Evolutionary conservation across 2,888 invertebrate species (phyloP).

Genomic region (Holacanthella duospinosa): DNA sequence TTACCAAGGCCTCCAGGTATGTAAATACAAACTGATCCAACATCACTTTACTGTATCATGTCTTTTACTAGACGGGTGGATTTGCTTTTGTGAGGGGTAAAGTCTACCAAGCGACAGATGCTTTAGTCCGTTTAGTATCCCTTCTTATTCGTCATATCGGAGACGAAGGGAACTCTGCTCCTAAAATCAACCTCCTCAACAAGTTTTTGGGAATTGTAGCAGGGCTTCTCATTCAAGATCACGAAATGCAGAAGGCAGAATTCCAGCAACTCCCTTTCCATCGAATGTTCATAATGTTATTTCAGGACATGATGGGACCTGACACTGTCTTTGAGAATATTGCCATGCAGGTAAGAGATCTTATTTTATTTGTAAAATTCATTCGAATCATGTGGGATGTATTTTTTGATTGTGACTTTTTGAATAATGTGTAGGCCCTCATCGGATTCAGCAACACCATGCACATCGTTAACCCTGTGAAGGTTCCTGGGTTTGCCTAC

Average conservation of each 20-base stretch:
- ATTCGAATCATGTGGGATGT: no score
- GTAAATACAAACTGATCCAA: not conserved
- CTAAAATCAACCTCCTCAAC: conserved; percentile 91
- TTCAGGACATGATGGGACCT: conserved; percentile 87
- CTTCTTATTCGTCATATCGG: conserved; percentile 90
- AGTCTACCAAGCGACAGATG: conserved; percentile 90
- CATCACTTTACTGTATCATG: no score
- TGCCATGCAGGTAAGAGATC: conserved; percentile 73
- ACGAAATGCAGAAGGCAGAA: conserved; percentile 75
- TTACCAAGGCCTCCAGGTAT: conserved; percentile 35
- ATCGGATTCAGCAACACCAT: conserved; percentile 93
- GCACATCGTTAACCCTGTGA: conserved; percentile 80
- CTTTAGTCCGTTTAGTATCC: conserved; percentile 85
- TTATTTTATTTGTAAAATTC: no score
- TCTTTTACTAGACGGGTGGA: conserved; percentile 25
- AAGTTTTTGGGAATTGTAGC: conserved; percentile 92
- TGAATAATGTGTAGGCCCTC: conserved; percentile 51
- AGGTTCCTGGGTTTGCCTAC: conserved; percentile 93
- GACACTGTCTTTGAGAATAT: conserved; percentile 88
- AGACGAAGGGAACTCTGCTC: conserved; percentile 79
- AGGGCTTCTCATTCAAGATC: conserved; percentile 89
- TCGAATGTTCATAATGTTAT: conserved; percentile 88
- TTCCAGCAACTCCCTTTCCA: conserved; percentile 98
- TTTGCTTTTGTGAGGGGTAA: conserved; percentile 64
- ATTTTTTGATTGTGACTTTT: no score